Evolutionary conservation across 2,797 vertebrate genomes (phyloP), one percentile per base, ranked within the genome.

Genomic region (Enteromius radiatus): DNA sequence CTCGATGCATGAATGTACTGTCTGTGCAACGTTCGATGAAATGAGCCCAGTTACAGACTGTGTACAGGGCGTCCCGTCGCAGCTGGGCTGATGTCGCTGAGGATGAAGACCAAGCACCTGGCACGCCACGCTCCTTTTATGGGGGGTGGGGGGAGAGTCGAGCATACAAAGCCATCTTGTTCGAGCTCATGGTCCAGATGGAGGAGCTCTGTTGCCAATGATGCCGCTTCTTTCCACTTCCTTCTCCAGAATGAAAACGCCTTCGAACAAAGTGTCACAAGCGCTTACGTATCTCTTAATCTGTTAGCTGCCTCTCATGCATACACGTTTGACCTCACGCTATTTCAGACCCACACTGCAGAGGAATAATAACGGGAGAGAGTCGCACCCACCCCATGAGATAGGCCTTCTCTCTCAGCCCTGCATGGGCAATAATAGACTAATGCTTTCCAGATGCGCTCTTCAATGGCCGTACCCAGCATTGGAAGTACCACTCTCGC

Each of bases 131-230:
- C n/a, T 80, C 17, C 49, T 82, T 80, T 76, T 87, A 91, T n/a
- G 88, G 89, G 92, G 85, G 75, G 45, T 68, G 87, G 45, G 47
- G 49, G 73, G 87, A 41, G 43, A 78, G 11, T 69, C 28, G 85
- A 81, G 56, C 89, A 86, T 85, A 95, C 93, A 95, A 94, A 94
- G 94, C 91, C 93, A 93, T 92, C 91, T 94, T 95, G 94, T 95
- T 94, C 86, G 21, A 92, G 86, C 73, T 87, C 69, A 74, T 81
- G 61, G 82, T 90, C 92, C 91, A 92, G 90, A 94, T 94, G 92
- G 92, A 92, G 84, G 49, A 79, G 88, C 89, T 92, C 89, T 88
- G 87, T 88, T 93, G 94, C 93, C 93, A 94, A 91, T 81, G 86
- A 89, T 91, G 89, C 88, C 73, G 80, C n/a, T n/a, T n/a, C 88